Base-by-base conservation (phyloP, 2,888 invertebrate genomes). In the Acleris emargana region DNA sequence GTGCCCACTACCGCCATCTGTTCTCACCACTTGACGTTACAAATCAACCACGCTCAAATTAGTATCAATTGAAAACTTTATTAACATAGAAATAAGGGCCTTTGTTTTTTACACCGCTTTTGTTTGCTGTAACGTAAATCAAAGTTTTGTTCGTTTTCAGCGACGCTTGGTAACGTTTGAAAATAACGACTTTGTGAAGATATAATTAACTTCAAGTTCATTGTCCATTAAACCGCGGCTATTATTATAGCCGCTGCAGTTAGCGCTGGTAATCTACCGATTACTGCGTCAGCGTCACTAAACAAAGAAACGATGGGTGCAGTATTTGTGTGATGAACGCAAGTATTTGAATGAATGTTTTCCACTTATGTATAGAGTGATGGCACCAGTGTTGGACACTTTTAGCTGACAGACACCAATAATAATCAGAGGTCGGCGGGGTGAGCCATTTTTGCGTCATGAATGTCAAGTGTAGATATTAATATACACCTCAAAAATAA, bases 1-100 rank as follows among this genome's bases (percentile, higher is more conserved):
- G 71, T 64, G 57, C 60, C 71, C 38, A 62, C 71, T 73, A 77
- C 68, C 82, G 86, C 83, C 87, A 84, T 86, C 86, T 85, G 74
- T 79, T 74, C 76, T 76, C 79, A 76, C 74, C 77, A 62, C 38
- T 49, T 78, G 75, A 80, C 80, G 79, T 82, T 80, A 83, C 25
- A 57, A 38, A 62, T 53, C 43, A 38, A 38, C 38, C 11, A 38
- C 38, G 13, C 13, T 38, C 13, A 54, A 47, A 20, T 38, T 20
- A 18, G 28, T 16, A 18, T 16, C 50, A 4, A 51, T 43, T 51
- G 9, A 43, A 43, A 28, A 55, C 57, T 42, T 62, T 57, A 42
- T 43, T 2, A 0, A 1, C 0, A 50, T 25, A 16, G 0, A 4
- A 7, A 5, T 43, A 51, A 51, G 7, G 16, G 11, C 25, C 4